A percentile compares a stretch with the other conserved stretches of the same genome.
phyloP scores from a whole-genome alignment of 2,113 vertebrate species.

The Sinocyclocheilus anshuiensis region DNA sequence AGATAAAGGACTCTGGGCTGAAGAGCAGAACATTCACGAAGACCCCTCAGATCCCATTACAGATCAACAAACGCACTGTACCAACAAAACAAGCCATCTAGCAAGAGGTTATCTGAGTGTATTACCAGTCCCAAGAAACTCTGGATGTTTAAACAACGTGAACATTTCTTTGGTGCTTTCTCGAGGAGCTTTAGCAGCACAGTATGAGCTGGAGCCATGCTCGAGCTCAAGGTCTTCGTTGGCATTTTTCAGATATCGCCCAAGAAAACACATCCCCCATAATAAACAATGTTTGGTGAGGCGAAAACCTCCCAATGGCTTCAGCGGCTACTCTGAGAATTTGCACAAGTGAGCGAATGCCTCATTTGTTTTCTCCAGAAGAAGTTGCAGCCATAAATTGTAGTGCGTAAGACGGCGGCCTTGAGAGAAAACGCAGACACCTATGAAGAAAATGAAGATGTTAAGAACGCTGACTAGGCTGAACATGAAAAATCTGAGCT shows the following conservation, averaged over 20 bases:
- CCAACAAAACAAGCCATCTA: not conserved
- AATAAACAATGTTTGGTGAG: conserved; percentile 16
- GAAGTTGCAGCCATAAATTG: conserved; percentile 11
- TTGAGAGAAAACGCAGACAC: conserved; percentile 25
- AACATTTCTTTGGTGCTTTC: not conserved
- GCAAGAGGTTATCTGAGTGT: not conserved
- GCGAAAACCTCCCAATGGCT: conserved; percentile 15
- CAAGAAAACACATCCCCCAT: not conserved
- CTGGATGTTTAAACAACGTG: not conserved
- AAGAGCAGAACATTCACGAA: not conserved
- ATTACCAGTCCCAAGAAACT: not conserved
- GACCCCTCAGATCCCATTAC: conserved; percentile 8
- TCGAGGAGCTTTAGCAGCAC: not conserved
- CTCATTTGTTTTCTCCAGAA: conserved; percentile 33
- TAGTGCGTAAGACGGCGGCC: not conserved
- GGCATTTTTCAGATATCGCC: not conserved
- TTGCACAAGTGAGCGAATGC: conserved; percentile 11
- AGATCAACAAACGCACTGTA: not conserved
- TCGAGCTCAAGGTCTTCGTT: not conserved
- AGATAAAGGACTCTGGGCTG: conserved; percentile 4
- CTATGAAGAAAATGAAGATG: conserved; percentile 21
- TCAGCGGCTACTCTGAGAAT: not conserved
- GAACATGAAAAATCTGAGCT: conserved; percentile 73
- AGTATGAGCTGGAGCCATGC: not conserved
- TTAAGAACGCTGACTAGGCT: conserved; percentile 43